Base-by-base conservation (phyloP, 2,113 vertebrate genomes). In the Connochaetes taurinus region DNA sequence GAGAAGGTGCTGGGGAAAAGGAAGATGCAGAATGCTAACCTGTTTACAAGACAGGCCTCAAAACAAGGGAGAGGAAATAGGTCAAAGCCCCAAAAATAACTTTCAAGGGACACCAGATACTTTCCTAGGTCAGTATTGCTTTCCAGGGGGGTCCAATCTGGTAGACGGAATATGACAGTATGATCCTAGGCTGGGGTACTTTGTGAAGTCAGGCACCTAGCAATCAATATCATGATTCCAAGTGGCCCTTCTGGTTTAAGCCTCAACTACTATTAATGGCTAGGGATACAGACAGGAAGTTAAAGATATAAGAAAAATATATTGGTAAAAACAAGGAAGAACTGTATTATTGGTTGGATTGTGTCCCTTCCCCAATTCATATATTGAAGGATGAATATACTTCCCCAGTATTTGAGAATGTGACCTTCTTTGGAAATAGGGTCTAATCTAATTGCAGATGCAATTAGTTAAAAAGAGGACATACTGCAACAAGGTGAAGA, bases 301-400 rank as follows among this genome's bases (percentile, higher is more conserved):
- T 29, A 6, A 7, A 93, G 31, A 13, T 29, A 27, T 10, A 93
- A 87, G 50, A 84, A 88, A 85, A 96, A 62, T 5, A 85, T 12
- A 14, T 43, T 91, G 53, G 29, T 87, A 91, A 29, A 92, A 93
- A 91, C 19, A 78, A 50, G 43, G 55, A 80, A 85, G 47, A 87
- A 74, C 5, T 3, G 4, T 67, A 1, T 57, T 45, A 58, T 9
- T 52, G 50, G 6, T 94, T 74, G 6, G 67, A 87, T 60, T 82
- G 74, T 87, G 7, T 12, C 80, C 71, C n/a, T 8, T 45, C 3
- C 52, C 33, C 3, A 40, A 36, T 62, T 64, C 5, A 11, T 64
- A 76, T 67, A 87, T 10, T 62, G 52, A 95, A 60, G 14, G 55
- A 31, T 33, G 33, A 36, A 71, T 12, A 71, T 71, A 71, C n/a